phyloP scores from a whole-genome alignment of 2,797 vertebrate species.

The Leuciscus waleckii region DNA sequence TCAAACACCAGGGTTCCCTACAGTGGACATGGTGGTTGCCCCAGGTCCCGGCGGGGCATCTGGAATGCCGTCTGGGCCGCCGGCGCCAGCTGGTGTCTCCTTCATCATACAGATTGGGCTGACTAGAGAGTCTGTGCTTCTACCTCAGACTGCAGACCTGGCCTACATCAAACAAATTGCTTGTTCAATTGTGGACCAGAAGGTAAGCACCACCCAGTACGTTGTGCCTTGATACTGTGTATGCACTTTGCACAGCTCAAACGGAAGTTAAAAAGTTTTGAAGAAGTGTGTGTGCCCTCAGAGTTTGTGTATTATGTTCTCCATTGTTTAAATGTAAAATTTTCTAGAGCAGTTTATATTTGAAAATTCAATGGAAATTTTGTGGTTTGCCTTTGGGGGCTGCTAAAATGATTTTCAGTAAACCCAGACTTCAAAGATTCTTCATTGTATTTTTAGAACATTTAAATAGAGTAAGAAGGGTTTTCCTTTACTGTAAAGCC shows the following conservation, averaged over 20 bases:
- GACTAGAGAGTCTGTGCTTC: conserved; percentile 87
- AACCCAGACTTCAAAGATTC: background rate
- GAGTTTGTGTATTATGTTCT: conserved; percentile 3
- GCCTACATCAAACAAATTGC: conserved; percentile 90
- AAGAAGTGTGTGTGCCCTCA: background rate
- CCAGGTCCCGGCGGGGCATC: conserved; percentile 61
- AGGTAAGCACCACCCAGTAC: conserved; percentile 75
- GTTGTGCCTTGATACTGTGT: background rate
- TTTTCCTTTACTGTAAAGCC: background rate
- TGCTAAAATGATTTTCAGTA: background rate
- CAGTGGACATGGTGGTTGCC: conserved; percentile 62
- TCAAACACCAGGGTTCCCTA: conserved; percentile 60
- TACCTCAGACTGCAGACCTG: conserved; percentile 84
- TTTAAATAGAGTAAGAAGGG: background rate
- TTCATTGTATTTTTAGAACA: background rate
- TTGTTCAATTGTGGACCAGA: conserved; percentile 92
- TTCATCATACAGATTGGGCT: conserved; percentile 93
- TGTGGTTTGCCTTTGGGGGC: conserved; percentile 3
- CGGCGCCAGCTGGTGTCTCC: conserved; percentile 80
- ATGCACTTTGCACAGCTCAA: conserved; percentile 12
- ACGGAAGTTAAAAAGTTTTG: conserved; percentile 1
- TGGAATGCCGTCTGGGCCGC: conserved; percentile 60
- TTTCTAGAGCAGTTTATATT: background rate
- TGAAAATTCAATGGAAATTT: background rate
- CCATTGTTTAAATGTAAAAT: background rate